Evolutionary conservation across 2,113 vertebrate genomes (phyloP).

Genomic region (Platichthys flesus): DNA sequence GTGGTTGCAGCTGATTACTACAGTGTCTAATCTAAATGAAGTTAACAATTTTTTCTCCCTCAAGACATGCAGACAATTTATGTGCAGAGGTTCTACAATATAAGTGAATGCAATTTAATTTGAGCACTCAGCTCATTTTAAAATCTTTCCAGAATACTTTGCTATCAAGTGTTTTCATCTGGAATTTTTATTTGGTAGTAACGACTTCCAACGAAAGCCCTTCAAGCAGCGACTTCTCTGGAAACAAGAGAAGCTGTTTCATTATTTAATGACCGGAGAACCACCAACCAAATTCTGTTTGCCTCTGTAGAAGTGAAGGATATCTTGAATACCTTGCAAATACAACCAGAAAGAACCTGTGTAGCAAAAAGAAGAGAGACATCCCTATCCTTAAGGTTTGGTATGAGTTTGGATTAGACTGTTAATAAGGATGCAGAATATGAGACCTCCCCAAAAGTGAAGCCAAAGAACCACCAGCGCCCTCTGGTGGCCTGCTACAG

Average conservation of each 20-base stretch:
- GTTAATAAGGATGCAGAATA: too few species aligned
- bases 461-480: too few species aligned
- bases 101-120: constrained; percentile 2
- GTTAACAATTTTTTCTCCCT: not conserved
- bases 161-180: constrained; percentile 15
- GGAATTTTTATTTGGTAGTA: constrained; percentile 4
- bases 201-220: constrained; percentile 31
- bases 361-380: not conserved
- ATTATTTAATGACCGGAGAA: not conserved
- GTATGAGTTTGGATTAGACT: not conserved
- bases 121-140: not conserved
- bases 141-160: not conserved
- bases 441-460: too few species aligned
- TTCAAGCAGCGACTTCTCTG: constrained; percentile 3
- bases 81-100: not conserved
- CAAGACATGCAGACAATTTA: not conserved
- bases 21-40: constrained; percentile 7
- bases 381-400: too few species aligned
- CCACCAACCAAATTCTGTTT: not conserved
- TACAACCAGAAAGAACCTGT: constrained; percentile 19
- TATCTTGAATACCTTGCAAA: not conserved
- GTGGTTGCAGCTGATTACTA: constrained; percentile 49
- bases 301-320: not conserved
- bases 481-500: too few species aligned
- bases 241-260: constrained; percentile 15